Conservation (phyloP, 1,140 invertebrate species). For the Acromyrmex heyeri region DNA sequence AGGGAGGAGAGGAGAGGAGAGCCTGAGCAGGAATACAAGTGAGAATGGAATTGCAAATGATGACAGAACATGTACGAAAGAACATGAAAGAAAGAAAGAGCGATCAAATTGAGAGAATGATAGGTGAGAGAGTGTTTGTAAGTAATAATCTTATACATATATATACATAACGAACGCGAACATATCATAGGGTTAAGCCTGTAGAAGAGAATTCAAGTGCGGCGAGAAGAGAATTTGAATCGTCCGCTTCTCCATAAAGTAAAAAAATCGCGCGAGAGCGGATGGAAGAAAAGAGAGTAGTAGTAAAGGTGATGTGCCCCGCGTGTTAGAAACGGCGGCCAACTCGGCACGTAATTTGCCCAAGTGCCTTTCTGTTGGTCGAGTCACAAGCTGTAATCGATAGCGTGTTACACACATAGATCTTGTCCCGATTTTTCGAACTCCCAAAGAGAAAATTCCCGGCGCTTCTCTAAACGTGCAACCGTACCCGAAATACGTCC, state of each 20-base stretch:
- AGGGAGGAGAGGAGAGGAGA: background rate
- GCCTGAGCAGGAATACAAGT: background rate
- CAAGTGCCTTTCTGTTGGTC: slow-evolving; percentile 86
- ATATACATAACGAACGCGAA: slow-evolving; percentile 82
- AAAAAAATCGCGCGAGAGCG: slow-evolving; percentile 41
- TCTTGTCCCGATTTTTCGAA: slow-evolving; percentile 76
- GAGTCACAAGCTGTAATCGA: slow-evolving; percentile 83
- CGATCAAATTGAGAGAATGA: slow-evolving; percentile 32
- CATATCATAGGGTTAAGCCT: slow-evolving; percentile 85
- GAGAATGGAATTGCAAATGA: slow-evolving; percentile 22
- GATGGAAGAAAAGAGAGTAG: slow-evolving; percentile 58
- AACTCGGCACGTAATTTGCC: slow-evolving; percentile 86
- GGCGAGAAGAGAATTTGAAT: slow-evolving; percentile 52
- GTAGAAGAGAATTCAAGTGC: slow-evolving; percentile 60
- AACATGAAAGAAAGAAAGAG: background rate
- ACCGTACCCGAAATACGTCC: slow-evolving; percentile 46
- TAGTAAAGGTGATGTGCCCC: slow-evolving; percentile 79
- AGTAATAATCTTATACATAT: slow-evolving; percentile 75
- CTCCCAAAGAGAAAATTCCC: slow-evolving; percentile 60
- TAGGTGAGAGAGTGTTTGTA: slow-evolving; percentile 8
- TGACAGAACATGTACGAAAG: background rate
- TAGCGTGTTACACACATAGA: slow-evolving; percentile 73
- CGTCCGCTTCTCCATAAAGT: background rate
- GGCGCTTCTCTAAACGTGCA: slow-evolving; percentile 54
- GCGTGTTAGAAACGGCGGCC: slow-evolving; percentile 82